Evolutionary conservation across 1,140 invertebrate species (phyloP), one percentile per base, ranked within the genome.

Genomic region (Drosophila grimshawi): DNA sequence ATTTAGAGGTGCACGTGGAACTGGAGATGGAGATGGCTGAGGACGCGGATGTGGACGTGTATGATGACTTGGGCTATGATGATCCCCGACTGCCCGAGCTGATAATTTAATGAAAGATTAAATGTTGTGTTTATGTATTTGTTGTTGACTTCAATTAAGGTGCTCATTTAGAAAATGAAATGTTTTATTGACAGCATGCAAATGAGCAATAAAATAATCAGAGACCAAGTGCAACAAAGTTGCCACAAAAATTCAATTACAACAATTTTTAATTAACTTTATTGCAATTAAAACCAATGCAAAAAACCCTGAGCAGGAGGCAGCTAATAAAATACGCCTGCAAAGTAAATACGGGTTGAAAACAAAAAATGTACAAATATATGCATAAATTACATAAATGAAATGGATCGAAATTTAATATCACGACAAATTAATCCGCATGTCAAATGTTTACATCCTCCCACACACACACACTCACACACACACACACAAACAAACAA

Each of bases 181-280:
- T 46, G 48, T 29, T 41, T 46, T 64, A 65, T 71, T 60, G 43
- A 59, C 69, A 69, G 51, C 66, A 62, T 49, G 49, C 41, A 63
- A 77, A 81, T 81, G 53, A n/a, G n/a, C 39, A 43, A 43, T 43
- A 4, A 0, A n/a, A 4, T 66, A 66, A 64, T 59, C 69, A 56
- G 32, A 59, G 43, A 35, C 61, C 30, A 63, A 57, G 56, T 64
- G 68, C 39, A 59, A 80, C 66, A 80, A 80, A 72, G 72, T 46
- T 61, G 33, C 29, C 46, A 46, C 46, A 33, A 68, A 76, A 83
- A 76, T 80, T 76, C 77, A 83, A 85, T 85, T 83, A 83, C 80
- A 85, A 85, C 77, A 76, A 85, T 73, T 85, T 76, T 76, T 80
- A 83, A 83, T 83, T 83, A 83, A 83, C 81, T 67, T 83, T 80